Conservation (phyloP, 2,113 vertebrate species). For the Carassius carassius region DNA sequence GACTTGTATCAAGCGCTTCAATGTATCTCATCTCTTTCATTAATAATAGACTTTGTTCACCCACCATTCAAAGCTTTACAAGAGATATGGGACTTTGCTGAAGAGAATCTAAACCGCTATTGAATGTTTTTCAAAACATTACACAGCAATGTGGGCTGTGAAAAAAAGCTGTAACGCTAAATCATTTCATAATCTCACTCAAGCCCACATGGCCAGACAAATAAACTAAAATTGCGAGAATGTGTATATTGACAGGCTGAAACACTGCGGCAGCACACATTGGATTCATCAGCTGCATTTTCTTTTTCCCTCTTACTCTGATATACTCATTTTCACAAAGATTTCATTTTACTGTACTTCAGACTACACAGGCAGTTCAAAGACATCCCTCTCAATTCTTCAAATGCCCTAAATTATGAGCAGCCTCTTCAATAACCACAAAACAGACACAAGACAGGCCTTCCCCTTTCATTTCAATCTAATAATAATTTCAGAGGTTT, state of each 20-base stretch:
- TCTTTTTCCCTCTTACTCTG: neutral
- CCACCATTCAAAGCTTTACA: conserved; percentile 24
- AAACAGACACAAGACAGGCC: conserved; percentile 29
- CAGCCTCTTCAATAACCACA: conserved; percentile 23
- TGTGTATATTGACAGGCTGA: neutral
- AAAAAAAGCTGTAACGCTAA: neutral
- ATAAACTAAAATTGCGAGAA: conserved; percentile 9
- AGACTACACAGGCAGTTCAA: conserved; percentile 42
- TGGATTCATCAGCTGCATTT: conserved; percentile 15
- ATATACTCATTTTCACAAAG: conserved; percentile 43
- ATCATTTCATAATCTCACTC: neutral
- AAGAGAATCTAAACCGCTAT: conserved; percentile 38
- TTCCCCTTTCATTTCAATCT: conserved; percentile 46
- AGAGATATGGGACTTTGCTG: conserved; percentile 5
- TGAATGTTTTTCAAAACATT: conserved; percentile 12
- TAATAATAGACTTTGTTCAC: conserved; percentile 43
- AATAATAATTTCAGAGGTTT: conserved; percentile 36
- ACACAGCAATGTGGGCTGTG: neutral
- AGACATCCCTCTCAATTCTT: conserved; percentile 23
- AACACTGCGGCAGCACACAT: neutral
- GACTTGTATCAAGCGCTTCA: conserved; percentile 24
- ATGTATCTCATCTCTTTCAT: conserved; percentile 10
- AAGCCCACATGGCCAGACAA: neutral
- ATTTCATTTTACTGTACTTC: conserved; percentile 32
- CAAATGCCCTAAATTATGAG: conserved; percentile 1